These are phyloP conservation scores for Epinephelus malabaricus DNA, from an alignment of 2,797 vertebrate species.

Conservation along the genomic window DNA sequence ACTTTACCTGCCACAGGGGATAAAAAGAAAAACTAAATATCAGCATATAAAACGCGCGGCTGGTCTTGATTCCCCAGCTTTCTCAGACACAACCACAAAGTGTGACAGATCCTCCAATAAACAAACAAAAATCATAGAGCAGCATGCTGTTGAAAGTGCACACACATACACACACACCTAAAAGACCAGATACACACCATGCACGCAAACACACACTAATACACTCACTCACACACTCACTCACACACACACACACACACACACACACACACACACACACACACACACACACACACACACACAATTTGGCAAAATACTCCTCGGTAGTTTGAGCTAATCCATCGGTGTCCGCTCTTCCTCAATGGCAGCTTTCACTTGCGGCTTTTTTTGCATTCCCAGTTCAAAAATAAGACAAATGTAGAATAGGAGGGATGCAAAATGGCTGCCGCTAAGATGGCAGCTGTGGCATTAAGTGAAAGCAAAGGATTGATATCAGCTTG, in stretches of 20 bases:
- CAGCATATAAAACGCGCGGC: constrained; percentile 25
- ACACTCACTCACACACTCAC: constrained; percentile 52
- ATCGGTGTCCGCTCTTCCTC: constrained; percentile 33
- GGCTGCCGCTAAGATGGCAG: constrained; percentile 44
- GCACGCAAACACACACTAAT: constrained; percentile 79
- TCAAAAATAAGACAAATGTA: constrained; percentile 43
- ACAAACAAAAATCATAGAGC: constrained; percentile 89
- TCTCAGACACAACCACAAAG: constrained; percentile 77
- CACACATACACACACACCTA: constrained; percentile 10
- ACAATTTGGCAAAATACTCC: constrained; percentile 93
- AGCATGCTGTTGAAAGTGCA: constrained; percentile 94
- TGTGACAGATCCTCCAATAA: constrained; percentile 85
- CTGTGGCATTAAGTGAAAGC: constrained; percentile 58
- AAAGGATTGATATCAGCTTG: constrained; percentile 50
- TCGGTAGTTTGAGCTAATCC: constrained; percentile 53
- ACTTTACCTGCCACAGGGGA: constrained; percentile 16
- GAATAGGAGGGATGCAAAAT: constrained; percentile 53
- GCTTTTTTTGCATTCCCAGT: constrained; percentile 52
- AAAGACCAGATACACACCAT: constrained; percentile 72
- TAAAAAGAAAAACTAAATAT: constrained; percentile 25
- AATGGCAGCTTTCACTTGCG: constrained; percentile 40
- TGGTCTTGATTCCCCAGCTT: constrained; percentile 18
- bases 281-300: constrained; percentile 50
- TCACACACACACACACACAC: constrained; percentile 60
- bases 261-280: constrained; percentile 81